Base-by-base conservation (phyloP, 2,797 vertebrate genomes). In the Leptoclinus maculatus region DNA sequence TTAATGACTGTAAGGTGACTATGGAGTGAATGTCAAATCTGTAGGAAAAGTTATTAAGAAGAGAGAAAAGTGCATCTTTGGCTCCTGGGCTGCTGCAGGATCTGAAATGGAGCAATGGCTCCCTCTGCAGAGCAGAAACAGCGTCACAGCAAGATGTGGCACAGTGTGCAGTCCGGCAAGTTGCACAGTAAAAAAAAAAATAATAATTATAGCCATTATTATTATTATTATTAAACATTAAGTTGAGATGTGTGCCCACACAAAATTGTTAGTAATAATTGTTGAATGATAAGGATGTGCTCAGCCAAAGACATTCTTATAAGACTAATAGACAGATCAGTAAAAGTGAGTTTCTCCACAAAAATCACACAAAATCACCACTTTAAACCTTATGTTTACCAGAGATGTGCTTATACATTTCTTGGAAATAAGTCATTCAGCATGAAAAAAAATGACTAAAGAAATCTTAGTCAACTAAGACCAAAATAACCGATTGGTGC, bases 111-210 rank as follows among this genome's bases (percentile, higher is more conserved):
- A 89, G 85, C 89, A 87, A 92, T 88, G 76, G 88, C 91, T 53
- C 93, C 92, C 92, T 91, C 94, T 94, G 81, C 81, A 89, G 93
- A 53, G 51, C 39, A 16, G 7, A 19, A 73, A 36, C 16, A 12
- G 68, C 14, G 82, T 32, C 47, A 38, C 79, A 72, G n/a, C 14
- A 19, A 63, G 21, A 49, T 39, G n/a, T 13, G 19, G 32, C 7
- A 16, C 39, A 0, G 4, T 1, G 5, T 17, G 21, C 58, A 62
- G 21, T 13, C 8, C 27, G 27, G 2, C 1, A 43, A 13, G 17
- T 1, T 64, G 16, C 19, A 64, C 32, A 47, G 7, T 27, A 57
- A 16, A 29, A 29, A 29, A 11, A 56, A 7, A 57, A 29, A 57
- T 34, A 57, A 54, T 17, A 57, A 57, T 57, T 34, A 56, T 3